Conservation (phyloP, 2,797 vertebrate species). For the Apodemus agrarius region DNA sequence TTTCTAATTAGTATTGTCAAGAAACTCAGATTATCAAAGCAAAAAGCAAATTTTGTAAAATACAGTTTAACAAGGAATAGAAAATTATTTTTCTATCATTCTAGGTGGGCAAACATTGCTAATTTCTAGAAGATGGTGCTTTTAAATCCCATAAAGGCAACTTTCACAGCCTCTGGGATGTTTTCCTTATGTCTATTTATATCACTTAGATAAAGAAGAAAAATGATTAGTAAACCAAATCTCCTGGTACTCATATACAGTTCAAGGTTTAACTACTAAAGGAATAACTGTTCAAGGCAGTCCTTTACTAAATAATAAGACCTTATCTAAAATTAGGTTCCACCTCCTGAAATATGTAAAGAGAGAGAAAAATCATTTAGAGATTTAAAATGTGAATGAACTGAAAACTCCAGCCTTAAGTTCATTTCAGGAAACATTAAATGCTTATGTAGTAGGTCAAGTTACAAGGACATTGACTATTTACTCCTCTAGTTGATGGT, state of each 20-base stretch:
- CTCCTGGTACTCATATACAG: neutral
- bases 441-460: neutral
- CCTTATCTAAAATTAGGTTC: neutral
- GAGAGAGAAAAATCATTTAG: neutral
- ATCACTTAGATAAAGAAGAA: conserved; percentile 56
- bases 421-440: conserved; percentile 35
- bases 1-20: conserved; percentile 77
- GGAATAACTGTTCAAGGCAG: neutral
- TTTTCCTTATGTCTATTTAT: conserved; percentile 1
- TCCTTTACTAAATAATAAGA: neutral
- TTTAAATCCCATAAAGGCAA: neutral
- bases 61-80: conserved; percentile 65
- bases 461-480: neutral
- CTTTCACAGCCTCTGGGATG: neutral
- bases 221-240: neutral
- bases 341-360: neutral
- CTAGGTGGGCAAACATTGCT: conserved; percentile 71
- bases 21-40: conserved; percentile 77
- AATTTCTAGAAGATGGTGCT: conserved; percentile 66
- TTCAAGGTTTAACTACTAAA: neutral
- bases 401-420: neutral
- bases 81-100: conserved; percentile 59
- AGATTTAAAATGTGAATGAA: conserved; percentile 42
- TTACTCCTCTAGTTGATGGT: neutral
- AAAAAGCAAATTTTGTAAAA: conserved; percentile 72